These are phyloP conservation scores for Scartelaos histophorus DNA, from an alignment of 2,113 vertebrate species.

Conservation along the genomic window DNA sequence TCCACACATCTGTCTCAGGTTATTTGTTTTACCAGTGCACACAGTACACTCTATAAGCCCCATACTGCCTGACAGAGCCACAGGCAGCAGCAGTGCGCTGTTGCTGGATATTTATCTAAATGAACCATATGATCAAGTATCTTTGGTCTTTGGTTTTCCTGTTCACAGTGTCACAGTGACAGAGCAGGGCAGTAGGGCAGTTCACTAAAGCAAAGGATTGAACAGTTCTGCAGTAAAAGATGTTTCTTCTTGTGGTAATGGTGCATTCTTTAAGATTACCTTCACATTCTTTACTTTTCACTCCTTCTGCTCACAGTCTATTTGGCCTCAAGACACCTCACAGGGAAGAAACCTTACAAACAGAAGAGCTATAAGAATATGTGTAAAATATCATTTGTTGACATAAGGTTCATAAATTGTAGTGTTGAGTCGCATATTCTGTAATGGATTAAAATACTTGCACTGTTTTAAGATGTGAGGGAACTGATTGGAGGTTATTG, in stretches of 20 bases:
- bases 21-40: not conserved
- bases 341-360: not conserved
- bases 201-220: not conserved
- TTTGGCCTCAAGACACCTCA: not conserved
- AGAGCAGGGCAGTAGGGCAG: not conserved
- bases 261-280: not conserved
- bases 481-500: constrained; percentile 34
- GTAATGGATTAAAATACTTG: not conserved
- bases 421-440: not conserved
- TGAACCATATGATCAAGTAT: not conserved
- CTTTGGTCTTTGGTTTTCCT: not conserved
- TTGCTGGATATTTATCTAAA: not conserved
- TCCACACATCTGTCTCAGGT: constrained; percentile 4
- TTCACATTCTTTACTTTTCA: not conserved
- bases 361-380: not conserved
- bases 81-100: not conserved
- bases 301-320: not conserved
- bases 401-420: not conserved
- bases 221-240: not conserved
- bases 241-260: not conserved
- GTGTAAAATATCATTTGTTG: not conserved
- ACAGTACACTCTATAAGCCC: not conserved
- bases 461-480: constrained; percentile 19
- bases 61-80: not conserved
- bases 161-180: not conserved